Percentiles rank a stretch among this genome's conserved stretches.
phyloP scores from a whole-genome alignment of 2,797 vertebrate species.

The Simalia tracyae region DNA sequence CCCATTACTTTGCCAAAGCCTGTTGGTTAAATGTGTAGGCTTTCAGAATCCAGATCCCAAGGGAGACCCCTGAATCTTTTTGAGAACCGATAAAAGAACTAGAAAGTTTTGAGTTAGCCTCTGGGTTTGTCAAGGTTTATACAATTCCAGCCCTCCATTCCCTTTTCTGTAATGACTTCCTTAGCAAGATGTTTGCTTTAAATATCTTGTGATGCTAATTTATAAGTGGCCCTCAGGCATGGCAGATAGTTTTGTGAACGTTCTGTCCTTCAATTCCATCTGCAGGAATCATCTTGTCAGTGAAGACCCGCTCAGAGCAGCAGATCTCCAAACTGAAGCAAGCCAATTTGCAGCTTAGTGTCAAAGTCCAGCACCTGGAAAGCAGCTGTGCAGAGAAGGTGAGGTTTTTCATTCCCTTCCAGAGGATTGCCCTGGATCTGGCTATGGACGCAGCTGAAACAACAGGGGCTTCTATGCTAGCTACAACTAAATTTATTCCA shows the following conservation, averaged over 20 bases:
- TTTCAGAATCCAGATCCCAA: not conserved
- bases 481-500: no score
- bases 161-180: not conserved
- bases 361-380: conserved; percentile 85
- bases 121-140: not conserved
- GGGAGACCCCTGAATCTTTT: not conserved
- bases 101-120: not conserved
- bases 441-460: not conserved
- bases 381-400: conserved; percentile 77
- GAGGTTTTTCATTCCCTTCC: conserved; percentile 2
- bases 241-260: not conserved
- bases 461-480: accelerated
- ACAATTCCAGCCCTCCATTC: no score
- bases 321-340: conserved; percentile 84
- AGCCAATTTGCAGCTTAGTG: conserved; percentile 81
- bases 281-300: conserved; percentile 88
- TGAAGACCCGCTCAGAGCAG: conserved; percentile 87
- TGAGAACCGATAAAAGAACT: no score
- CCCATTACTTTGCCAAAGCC: not conserved
- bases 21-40: not conserved
- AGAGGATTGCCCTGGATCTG: no score
- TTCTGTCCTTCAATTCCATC: not conserved
- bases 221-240: not conserved
- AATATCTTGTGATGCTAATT: conserved; percentile 19
- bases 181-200: not conserved